Conservation (phyloP, 2,797 vertebrate genomes). For the Sitta carolinensis region DNA sequence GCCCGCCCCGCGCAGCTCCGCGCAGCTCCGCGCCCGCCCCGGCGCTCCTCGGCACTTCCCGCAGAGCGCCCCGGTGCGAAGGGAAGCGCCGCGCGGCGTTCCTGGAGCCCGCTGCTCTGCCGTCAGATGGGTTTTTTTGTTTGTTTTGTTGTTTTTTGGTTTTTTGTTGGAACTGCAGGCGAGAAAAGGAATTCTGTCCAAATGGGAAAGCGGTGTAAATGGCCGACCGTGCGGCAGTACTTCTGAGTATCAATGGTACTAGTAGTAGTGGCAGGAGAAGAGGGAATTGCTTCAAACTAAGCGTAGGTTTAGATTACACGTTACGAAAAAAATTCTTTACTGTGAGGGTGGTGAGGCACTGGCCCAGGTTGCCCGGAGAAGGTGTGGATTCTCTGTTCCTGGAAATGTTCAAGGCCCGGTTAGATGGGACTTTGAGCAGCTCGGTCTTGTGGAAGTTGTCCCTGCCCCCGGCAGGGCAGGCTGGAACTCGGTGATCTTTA, state of each 20-base stretch:
- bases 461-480: fast-evolving
- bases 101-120: background rate
- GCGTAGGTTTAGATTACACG: fast-evolving
- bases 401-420: background rate
- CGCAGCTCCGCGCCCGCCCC: too few relatives aligned
- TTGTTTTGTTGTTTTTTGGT: too few relatives aligned
- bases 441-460: background rate
- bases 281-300: background rate
- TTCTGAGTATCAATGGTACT: background rate
- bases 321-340: background rate
- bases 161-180: background rate
- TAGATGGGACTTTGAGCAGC: background rate
- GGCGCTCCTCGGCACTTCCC: too few relatives aligned
- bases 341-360: background rate
- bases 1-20: too few relatives aligned
- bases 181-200: background rate
- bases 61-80: background rate
- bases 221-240: background rate
- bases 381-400: background rate
- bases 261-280: background rate
- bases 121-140: background rate
- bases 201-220: background rate
- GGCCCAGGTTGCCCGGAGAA: background rate
- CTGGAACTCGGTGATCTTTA: background rate
- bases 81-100: background rate